Evolutionary conservation across 92 coral and sea anemone genomes (phyloP), one percentile per base, ranked within the genome.

Genomic region (Actinernus sp.): DNA sequence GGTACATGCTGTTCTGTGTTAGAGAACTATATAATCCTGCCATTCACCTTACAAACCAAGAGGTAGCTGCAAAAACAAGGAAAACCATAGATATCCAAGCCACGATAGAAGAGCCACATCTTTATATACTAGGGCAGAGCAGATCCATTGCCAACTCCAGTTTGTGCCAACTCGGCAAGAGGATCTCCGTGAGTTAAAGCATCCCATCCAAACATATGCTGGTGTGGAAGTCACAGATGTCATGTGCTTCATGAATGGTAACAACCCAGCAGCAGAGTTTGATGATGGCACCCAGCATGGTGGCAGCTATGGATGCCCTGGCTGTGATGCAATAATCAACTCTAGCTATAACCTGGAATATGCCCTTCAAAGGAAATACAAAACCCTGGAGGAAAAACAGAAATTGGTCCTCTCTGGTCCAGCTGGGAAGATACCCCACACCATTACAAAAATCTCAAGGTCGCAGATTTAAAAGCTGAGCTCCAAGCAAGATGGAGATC

Each of bases 11-110:
- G 21, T 65, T 65, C 36, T 49, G 61, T 33, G 55, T 65, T 2
- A 65, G 73, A 33, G 73, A 65, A 37, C 2, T 68, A 1, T 68
- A 68, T 68, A 63, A 54, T 43, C 75, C 75, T 53, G 75, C 75
- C 2, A 54, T 68, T 1, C 63, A 68, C 53, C 8, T 52, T 27
- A 51, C 50, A 2, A 21, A 19, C 17, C n/a, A 53, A 50, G 63
- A 52, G 27, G 37, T 23, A 14, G 1, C 1, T 23, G 20, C 12
- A 38, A 26, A 68, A 47, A 53, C 12, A 24, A 53, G 63, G 4
- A 3, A 12, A 0, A 2, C 37, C 38, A 41, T 53, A 0, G 54
- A 68, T 27, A 20, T 68, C 0, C 75, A 68, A 18, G 37, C 75
- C 1, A 28, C 55, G 13, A 16, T 68, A 18, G 75, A 68, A 54